These are phyloP conservation scores for Serrognathus titanus DNA, from an alignment of 2,888 invertebrate species.

Conservation along the genomic window DNA sequence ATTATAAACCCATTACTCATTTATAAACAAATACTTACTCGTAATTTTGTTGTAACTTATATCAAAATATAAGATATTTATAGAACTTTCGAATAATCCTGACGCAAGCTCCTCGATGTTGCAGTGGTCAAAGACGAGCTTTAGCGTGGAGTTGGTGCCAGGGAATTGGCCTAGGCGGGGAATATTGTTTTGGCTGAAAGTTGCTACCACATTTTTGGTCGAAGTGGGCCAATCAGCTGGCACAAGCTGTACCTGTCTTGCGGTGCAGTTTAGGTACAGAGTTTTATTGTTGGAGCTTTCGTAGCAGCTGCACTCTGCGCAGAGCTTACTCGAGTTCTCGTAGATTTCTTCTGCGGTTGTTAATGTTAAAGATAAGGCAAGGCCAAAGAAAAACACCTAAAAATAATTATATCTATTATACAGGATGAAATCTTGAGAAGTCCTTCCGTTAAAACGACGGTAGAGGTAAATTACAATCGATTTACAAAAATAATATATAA, in stretches of 20 bases:
- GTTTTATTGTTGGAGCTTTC: conserved; percentile 22
- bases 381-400: too few relatives aligned
- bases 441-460: too few relatives aligned
- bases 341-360: conserved; percentile 14
- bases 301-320: conserved; percentile 18
- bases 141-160: conserved; percentile 48
- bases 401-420: too few relatives aligned
- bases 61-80: conserved; percentile 54
- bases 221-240: conserved; percentile 45
- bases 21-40: not conserved
- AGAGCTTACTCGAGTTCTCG: conserved; percentile 27
- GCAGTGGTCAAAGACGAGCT: conserved; percentile 56
- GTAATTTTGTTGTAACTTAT: conserved; percentile 53
- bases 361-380: too few relatives aligned
- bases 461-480: too few relatives aligned
- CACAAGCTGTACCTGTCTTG: conserved; percentile 30
- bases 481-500: too few relatives aligned
- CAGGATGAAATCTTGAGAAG: too few relatives aligned
- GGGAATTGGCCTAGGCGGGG: conserved; percentile 51
- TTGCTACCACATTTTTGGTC: conserved; percentile 47
- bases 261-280: conserved; percentile 38
- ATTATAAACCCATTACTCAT: too few relatives aligned
- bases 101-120: conserved; percentile 52
- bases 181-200: conserved; percentile 58
- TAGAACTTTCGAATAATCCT: conserved; percentile 53